Conservation (phyloP, 2,888 invertebrate genomes). For the Cetonia aurata region DNA sequence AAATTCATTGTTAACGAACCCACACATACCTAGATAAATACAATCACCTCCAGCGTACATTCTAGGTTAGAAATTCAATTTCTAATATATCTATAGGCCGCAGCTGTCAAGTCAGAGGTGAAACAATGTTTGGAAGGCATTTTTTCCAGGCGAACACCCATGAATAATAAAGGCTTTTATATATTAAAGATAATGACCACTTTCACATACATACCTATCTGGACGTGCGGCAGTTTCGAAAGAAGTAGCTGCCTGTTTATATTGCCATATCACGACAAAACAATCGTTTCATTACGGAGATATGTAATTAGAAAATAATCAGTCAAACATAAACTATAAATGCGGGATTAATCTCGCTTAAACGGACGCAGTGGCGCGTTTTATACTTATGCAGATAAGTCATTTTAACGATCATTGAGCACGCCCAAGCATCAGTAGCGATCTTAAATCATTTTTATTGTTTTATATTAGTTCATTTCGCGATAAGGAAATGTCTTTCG, state of each 20-base stretch:
- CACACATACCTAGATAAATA: background rate
- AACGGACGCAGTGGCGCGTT: constrained; percentile 7
- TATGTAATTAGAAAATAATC: constrained; percentile 33
- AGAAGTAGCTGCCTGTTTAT: constrained; percentile 23
- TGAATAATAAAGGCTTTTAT: constrained; percentile 26
- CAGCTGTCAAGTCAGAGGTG: constrained; percentile 17
- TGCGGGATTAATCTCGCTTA: constrained; percentile 21
- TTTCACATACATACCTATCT: constrained; percentile 22
- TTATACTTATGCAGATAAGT: constrained; percentile 17
- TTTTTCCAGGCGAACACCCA: constrained; percentile 9
- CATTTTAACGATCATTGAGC: constrained; percentile 16
- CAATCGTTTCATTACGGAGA: constrained; percentile 15
- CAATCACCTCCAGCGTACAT: constrained; percentile 4
- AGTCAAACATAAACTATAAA: constrained; percentile 15
- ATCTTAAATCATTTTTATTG: constrained; percentile 4
- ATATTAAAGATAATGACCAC: constrained; percentile 28
- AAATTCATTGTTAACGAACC: constrained; percentile 28
- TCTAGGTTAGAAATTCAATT: too few relatives aligned
- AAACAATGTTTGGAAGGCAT: constrained; percentile 14
- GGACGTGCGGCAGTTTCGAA: constrained; percentile 24
- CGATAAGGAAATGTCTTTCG: background rate
- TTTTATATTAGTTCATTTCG: background rate
- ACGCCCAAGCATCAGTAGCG: constrained; percentile 13
- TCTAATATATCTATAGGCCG: background rate
- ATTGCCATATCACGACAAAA: constrained; percentile 20